Evolutionary conservation across 1,140 invertebrate species (phyloP).

Genomic region (Drosophila repletoides): DNA sequence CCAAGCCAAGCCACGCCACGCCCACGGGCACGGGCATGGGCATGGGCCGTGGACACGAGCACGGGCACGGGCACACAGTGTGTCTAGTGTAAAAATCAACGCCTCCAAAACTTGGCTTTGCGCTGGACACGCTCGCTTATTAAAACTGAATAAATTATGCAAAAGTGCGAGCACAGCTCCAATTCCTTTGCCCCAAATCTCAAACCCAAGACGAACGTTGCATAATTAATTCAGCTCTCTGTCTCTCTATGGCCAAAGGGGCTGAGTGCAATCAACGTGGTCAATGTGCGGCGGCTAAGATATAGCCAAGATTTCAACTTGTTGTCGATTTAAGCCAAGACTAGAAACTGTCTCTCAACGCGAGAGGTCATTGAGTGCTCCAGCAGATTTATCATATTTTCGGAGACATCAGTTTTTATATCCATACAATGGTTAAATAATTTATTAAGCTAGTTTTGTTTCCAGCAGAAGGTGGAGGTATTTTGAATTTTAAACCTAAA

Average conservation of each 20-base stretch:
- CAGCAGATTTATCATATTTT: no score
- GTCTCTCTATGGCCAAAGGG: constrained; percentile 3
- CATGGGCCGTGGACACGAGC: no score
- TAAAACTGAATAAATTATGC: constrained; percentile 80
- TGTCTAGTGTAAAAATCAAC: constrained; percentile 13
- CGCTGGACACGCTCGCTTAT: constrained; percentile 50
- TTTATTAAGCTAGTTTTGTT: no score
- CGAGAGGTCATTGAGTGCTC: no score
- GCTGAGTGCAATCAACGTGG: constrained; percentile 50
- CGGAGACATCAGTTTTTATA: no score
- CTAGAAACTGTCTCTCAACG: constrained; percentile 4
- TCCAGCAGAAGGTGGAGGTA: no score
- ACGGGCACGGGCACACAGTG: no score
- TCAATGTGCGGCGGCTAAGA: background rate
- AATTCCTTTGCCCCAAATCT: constrained; percentile 23
- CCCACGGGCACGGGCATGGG: no score
- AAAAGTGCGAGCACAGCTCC: constrained; percentile 58
- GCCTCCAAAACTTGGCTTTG: background rate
- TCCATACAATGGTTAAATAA: no score
- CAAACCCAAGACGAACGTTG: constrained; percentile 50
- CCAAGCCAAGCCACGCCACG: background rate
- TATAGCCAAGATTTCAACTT: no score
- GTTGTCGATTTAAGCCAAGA: background rate
- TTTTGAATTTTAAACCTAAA: no score
- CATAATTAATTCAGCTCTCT: constrained; percentile 65